Evolutionary conservation across 23 tunicate species (phyloP), one percentile per base, ranked within the genome.

Genomic region (Phallusia fumigata): DNA sequence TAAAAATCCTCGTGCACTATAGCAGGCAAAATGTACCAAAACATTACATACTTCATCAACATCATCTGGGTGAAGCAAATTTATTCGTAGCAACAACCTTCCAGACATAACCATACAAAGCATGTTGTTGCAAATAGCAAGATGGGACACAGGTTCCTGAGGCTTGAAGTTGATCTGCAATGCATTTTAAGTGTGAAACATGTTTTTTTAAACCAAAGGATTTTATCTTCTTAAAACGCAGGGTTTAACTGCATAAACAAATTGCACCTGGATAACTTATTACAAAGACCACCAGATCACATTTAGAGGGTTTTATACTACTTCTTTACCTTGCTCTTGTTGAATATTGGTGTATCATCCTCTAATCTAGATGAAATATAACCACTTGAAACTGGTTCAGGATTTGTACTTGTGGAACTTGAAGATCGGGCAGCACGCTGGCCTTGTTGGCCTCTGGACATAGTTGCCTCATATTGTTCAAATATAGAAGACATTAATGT

Each of bases 381-480:
- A 18, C 89, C 87, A 83, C 87, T 91, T 45, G 90, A 24, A 21
- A 81, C 81, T 16, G 96, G 96, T 86, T 86, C 96, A 0, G 53
- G 24, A 1, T 81, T 32, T 31, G 28, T 82, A 13, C 73, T 73
- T 21, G 77, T 74, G 40, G 35, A 16, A 22, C 78, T 53, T 19
- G 97, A 64, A 6, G 52, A 31, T 52, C 31, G 10, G 11, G 53
- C 15, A 32, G 53, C 53, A 33, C 49, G 80, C 28, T 31, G 53
- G 51, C 76, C 82, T n/a, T 64, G 35, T 3, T 53, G 58, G 33
- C 81, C 52, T 32, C 82, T 74, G 32, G 95, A 81, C 79, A 87
- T 87, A 19, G 91, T 76, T 33, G 97, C 97, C 58, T 92, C 97
- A 92, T 92, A 92, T 76, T 92, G 91, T 78, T 92, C 88, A 65